These are phyloP conservation scores for Hydropotes inermis DNA, from an alignment of 2,113 vertebrate species.

Conservation along the genomic window DNA sequence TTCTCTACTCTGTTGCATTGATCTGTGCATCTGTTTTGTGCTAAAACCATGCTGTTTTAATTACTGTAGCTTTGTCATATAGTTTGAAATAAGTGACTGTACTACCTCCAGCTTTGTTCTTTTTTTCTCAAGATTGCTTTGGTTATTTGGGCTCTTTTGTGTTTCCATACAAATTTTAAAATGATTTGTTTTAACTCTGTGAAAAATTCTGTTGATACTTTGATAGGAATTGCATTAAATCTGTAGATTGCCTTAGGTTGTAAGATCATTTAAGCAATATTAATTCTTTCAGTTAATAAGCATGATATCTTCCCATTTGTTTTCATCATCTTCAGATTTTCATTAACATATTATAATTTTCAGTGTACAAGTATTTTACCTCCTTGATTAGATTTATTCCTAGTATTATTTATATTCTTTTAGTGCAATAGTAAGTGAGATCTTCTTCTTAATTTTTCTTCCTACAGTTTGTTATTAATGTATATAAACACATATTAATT, in stretches of 20 bases:
- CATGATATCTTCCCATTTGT: background rate
- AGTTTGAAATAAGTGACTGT: background rate
- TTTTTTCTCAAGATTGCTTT: background rate
- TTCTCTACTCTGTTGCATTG: background rate
- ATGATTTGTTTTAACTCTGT: background rate
- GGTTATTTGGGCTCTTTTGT: background rate
- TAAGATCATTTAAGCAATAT: background rate
- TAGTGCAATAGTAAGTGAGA: background rate
- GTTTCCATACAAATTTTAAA: background rate
- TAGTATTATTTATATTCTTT: background rate
- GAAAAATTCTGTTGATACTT: background rate
- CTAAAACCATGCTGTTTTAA: background rate
- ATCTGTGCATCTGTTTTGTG: background rate
- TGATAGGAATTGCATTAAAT: background rate
- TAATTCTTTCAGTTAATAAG: background rate
- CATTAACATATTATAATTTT: background rate
- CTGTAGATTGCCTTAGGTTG: background rate
- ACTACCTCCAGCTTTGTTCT: background rate
- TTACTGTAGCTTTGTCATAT: background rate
- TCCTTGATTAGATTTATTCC: background rate
- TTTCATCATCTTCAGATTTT: background rate
- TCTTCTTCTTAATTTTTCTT: background rate
- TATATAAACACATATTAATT: background rate
- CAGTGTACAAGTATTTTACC: background rate
- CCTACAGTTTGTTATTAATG: background rate